A percentile compares a stretch with the other conserved stretches of the same genome.
phyloP scores from a whole-genome alignment of 2,888 invertebrate species.

The Aporophyla lueneburgensis region DNA sequence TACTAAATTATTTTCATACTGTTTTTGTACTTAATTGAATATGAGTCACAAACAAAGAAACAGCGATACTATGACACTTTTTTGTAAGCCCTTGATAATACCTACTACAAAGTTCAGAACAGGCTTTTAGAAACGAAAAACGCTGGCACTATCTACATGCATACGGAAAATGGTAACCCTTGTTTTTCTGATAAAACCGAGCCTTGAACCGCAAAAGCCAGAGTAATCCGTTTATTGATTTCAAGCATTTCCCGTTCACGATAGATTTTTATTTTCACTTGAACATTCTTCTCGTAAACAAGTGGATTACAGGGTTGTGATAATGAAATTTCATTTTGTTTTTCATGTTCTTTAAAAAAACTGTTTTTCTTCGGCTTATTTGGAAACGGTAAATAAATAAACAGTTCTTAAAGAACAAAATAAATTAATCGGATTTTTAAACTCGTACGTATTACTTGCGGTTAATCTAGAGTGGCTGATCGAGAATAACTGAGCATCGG shows the following conservation, averaged over 20 bases:
- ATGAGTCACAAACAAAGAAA: background rate
- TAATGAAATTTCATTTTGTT: conserved; percentile 56
- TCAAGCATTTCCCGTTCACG: conserved; percentile 55
- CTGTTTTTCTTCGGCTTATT: background rate
- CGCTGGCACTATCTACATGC: conserved; percentile 14
- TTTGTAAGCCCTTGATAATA: no score
- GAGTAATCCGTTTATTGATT: conserved; percentile 75
- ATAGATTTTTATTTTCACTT: conserved; percentile 67
- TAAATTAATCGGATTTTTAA: background rate
- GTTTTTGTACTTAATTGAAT: background rate
- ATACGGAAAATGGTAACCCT: conserved; percentile 41
- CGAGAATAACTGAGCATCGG: background rate
- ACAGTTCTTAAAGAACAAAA: background rate
- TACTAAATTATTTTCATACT: background rate
- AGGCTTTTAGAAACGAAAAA: conserved; percentile 12
- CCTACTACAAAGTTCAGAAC: background rate
- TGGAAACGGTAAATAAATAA: background rate
- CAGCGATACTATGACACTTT: no score
- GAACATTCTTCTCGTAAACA: conserved; percentile 64
- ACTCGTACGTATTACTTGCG: background rate
- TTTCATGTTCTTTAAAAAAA: background rate
- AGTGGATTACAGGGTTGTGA: conserved; percentile 62
- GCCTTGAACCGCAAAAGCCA: conserved; percentile 60
- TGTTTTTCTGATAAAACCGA: conserved; percentile 62
- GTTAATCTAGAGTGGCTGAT: background rate